A percentile compares a stretch with the other conserved stretches of the same genome.
These are phyloP conservation scores for Orchestes rusci DNA, from an alignment of 2,888 invertebrate genomes.

Conservation along the genomic window DNA sequence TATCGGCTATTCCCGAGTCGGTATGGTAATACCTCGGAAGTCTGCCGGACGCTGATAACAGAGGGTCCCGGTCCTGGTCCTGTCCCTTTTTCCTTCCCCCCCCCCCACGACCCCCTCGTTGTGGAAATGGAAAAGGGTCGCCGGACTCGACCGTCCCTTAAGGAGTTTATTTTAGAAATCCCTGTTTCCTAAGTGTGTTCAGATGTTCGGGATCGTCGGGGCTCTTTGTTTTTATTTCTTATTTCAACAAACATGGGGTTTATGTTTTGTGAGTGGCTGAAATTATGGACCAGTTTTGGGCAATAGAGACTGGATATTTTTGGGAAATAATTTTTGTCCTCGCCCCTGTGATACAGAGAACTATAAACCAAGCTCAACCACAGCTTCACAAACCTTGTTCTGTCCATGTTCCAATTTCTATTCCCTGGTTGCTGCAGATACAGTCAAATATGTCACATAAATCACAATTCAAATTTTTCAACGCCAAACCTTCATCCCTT, in stretches of 20 bases:
- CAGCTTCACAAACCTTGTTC: too few species aligned
- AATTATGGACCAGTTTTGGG: too few species aligned
- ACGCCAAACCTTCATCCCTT: too few species aligned
- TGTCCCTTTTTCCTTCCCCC: constrained; percentile 16
- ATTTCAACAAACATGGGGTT: not conserved
- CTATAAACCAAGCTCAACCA: too few species aligned
- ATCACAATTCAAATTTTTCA: too few species aligned
- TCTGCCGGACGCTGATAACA: constrained; percentile 47
- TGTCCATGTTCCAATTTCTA: too few species aligned
- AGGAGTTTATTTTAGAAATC: constrained; percentile 25
- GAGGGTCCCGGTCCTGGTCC: constrained; percentile 42
- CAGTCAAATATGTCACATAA: too few species aligned
- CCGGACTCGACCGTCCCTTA: constrained; percentile 23
- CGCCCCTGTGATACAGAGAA: too few species aligned
- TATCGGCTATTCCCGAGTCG: constrained; percentile 43
- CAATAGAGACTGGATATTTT: too few species aligned
- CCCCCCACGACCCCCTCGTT: constrained; percentile 15
- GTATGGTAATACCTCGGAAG: constrained; percentile 44
- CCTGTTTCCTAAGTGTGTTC: constrained; percentile 22
- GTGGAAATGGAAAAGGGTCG: constrained; percentile 9
- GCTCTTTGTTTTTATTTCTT: constrained; percentile 15
- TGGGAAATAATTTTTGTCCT: too few species aligned
- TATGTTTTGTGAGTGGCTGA: too few species aligned
- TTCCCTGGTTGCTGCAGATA: too few species aligned
- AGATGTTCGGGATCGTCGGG: constrained; percentile 19